Base-by-base conservation (phyloP, 2,113 vertebrate genomes). In the Erythrocercus mccallii region DNA sequence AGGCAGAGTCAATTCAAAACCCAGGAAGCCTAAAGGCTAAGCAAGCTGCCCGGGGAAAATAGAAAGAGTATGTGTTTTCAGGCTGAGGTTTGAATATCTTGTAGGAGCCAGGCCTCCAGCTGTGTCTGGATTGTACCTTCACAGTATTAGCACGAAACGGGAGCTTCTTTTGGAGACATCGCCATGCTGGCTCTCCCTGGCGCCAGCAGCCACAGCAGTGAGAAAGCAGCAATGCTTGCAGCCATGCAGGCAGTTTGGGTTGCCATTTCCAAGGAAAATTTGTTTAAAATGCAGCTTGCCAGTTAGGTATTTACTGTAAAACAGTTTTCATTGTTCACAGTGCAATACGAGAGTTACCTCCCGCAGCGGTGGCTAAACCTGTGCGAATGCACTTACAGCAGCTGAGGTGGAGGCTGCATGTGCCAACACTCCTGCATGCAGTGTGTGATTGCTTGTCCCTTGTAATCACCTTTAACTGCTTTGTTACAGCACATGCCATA, bases 1-100 rank as follows among this genome's bases (percentile, higher is more conserved):
- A 94, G 76, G 92, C 92, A 95, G 65, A 91, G 86, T 95, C 85
- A 79, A 27, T 88, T 94, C 80, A 90, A 83, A 86, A 81, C 50
- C 81, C 88, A 38, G 68, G 56, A 82, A 57, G 61, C 88, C 88
- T 90, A 71, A 96, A 94, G 82, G 82, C 44, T 66, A 83, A 92
- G 84, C 76, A 90, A 81, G 76, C 87, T 84, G 76, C 66, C 86
- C 15, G 3, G 94, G 88, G 88, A 90, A 96, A 95, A 95, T 58
- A 91, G 70, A 81, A 90, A 92, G 81, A 69, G 38, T 64, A 33
- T 77, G 22, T 70, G 69, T 79, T 84, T 94, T 64, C 78, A 88
- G 48, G 62, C 24, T 90, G 72, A 86, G 93, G 65, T 81, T 45
- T 81, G 86, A 76, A 16, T 87, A 70, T 88, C 51, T 94, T 30